Evolutionary conservation across 2,888 invertebrate species (phyloP), one percentile per base, ranked within the genome.

Genomic region (Phyllotreta striolata): DNA sequence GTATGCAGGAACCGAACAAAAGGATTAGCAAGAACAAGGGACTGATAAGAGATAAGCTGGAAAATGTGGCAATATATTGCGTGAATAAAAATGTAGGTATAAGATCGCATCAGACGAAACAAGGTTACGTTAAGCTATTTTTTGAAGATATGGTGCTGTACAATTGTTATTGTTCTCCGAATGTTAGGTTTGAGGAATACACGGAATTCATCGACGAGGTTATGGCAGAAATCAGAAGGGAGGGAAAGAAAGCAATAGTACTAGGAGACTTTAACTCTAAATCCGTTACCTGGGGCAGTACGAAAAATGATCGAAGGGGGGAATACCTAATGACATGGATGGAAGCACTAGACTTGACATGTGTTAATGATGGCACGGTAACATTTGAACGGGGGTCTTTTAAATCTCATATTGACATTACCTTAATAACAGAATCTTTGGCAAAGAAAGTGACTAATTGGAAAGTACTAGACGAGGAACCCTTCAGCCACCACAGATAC

Each of bases 251-350:
- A n/a, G n/a, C 13, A 0, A 1, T 66, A 6, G 7, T 61, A 8
- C 2, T 57, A 13, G 63, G 66, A 10, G 66, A 66, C 10, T 14
- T 63, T 1, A 55, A 66, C 8, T 58, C 61, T 0, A 64, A 66
- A 34, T 51, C 64, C 0, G 8, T 41, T 0, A 34, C 39, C 24
- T 64, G 62, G 62, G 55, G 58, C n/a, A 9, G 55, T 63, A 8
- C 43, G 54, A n/a, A 8, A 6, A 8, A 12, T n/a, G 62, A 66
- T n/a, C 35, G 3, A 0, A 60, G 58, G 10, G 61, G 61, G 7
- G 57, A 60, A 4, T 43, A 51, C 12, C 8, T 51, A n/a, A 8
- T 10, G 1, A 57, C 63, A 9, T 55, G 63, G 55, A 4, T 63
- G 8, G 39, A 47, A 3, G 12, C 40, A 37, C 4, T 54, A n/a